Base-by-base conservation (phyloP, 2,888 invertebrate species). In the Diplolepis rosae region DNA sequence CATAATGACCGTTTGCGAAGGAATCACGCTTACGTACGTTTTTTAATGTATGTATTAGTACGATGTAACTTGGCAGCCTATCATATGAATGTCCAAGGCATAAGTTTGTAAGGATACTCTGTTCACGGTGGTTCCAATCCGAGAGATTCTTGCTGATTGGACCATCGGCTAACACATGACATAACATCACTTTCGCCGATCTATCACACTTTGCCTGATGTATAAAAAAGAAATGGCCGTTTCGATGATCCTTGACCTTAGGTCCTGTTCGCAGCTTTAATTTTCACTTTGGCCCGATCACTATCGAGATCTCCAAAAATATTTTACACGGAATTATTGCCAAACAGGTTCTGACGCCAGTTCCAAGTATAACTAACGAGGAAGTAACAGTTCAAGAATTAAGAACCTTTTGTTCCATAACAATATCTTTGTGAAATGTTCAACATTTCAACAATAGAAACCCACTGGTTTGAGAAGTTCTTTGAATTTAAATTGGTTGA, bases 121-220 rank as follows among this genome's bases (percentile, higher is more conserved):
- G n/a, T 28, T 52, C 28, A 52, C 52, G 30, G 18, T 18, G 24
- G 35, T 13, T 32, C 11, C 35, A 56, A 7, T 61, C 24, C 24
- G 39, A 39, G 24, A 61, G 39, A 69, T 74, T 73, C 73, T 77
- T 78, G 76, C 76, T 70, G 76, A 75, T 76, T 66, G 66, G 71
- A 70, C 42, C 50, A 68, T 68, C 61, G 61, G 48, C 39, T 69
- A 56, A 48, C 67, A 65, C 39, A 72, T 82, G 82, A 82, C 79
- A 78, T 80, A 82, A 83, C 80, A 70, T 75, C 76, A 80, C 83
- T 83, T 83, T 83, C 83, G 82, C 83, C 80, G 75, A 82, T 83
- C 81, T 79, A 81, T 83, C 83, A 83, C 75, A 81, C 76, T 77
- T 79, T 69, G 77, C 77, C 77, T 50, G 66, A 54, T 65, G 35